Base-by-base conservation (phyloP, 2,797 vertebrate genomes). In the Rousettus madagascariensis region DNA sequence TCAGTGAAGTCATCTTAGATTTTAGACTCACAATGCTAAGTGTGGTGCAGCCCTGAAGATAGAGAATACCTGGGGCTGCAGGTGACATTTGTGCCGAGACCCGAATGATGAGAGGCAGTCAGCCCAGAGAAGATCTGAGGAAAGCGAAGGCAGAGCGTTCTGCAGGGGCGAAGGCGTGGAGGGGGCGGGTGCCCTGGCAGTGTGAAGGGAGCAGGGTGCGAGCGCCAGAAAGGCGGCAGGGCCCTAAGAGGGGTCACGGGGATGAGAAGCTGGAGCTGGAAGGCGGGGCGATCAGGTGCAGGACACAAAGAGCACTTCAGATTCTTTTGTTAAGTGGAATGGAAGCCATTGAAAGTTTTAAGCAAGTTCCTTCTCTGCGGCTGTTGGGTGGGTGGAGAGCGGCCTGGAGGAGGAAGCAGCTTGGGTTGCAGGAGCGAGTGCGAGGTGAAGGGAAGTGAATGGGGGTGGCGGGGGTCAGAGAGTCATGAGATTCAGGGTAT, bases 181-280 rank as follows among this genome's bases (percentile, higher is more conserved):
- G 5, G 30, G 26, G 43, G 38, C 4, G 3, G 1, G 33, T 69
- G 53, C 59, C 53, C 43, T 5, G 41, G 78, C 16, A 0, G 20
- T 5, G 9, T 19, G 22, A 30, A 71, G 19, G 43, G 46, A 28
- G 57, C 16, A 71, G 19, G 43, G 46, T 17, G 57, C 16, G 20
- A 28, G n/a, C 9, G 77, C 38, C 20, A 1, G 66, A 0, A 8
- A 5, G 55, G 19, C 0, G 15, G 68, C 17, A 17, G 17, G 53
- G 2, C 30, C 8, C 33, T 33, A 33, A 33, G 57, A n/a, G 19
- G 41, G n/a, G 19, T 28, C 30, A 4, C 0, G 0, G 84, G 26
- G 26, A 0, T 2, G 33, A 36, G 20, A 33, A 20, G 22, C 0
- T 9, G 57, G 59, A 43, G 28, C 24, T n/a, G 51, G 63, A 22